phyloP scores from a whole-genome alignment of 2,113 vertebrate species.

The Hemicordylus capensis region DNA sequence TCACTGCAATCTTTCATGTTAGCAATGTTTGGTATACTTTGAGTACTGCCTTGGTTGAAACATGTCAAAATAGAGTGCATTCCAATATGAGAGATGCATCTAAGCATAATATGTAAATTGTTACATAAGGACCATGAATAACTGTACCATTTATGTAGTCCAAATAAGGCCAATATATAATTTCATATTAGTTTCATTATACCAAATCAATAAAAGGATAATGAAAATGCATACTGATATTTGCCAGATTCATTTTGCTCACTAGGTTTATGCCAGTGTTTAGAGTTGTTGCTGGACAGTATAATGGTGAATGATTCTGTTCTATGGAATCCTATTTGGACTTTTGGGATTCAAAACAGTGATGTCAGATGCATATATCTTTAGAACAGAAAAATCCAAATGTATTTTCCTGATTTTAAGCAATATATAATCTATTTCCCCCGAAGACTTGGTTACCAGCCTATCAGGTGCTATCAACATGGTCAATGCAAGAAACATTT shows the following conservation, averaged over 20 bases:
- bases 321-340: neutral
- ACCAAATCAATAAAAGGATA: neutral
- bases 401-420: neutral
- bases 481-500: neutral
- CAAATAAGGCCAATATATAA: neutral
- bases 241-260: neutral
- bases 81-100: neutral
- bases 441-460: neutral
- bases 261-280: neutral
- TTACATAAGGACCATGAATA: neutral
- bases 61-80: neutral
- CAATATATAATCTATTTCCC: neutral
- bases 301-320: neutral
- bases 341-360: neutral
- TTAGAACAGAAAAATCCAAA: neutral
- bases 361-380: no score
- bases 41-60: neutral
- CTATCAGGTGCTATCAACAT: neutral
- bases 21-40: neutral
- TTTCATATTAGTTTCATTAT: neutral
- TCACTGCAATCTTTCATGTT: neutral
- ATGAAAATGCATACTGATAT: neutral
- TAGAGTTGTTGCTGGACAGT: no score
- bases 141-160: neutral
- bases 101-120: neutral